Base-by-base conservation (phyloP, 1,140 invertebrate species). In the Prorops nasuta region DNA sequence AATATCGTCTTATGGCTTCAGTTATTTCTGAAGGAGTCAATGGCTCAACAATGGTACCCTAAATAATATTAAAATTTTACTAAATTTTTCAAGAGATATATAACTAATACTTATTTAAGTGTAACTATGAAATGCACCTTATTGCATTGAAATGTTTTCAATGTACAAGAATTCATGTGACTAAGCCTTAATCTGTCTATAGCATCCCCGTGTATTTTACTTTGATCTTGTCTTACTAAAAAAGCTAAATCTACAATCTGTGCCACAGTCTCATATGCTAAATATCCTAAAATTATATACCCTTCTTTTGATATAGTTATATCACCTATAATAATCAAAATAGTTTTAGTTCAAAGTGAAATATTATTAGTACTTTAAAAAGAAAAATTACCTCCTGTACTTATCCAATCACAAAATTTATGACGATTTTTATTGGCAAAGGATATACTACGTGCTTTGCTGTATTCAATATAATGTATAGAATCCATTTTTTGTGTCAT, bases 181-280 rank as follows among this genome's bases (percentile, higher is more conserved):
- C 63, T 74, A 7, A 72, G 57, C 49, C 60, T 60, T 1, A 78
- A 54, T 42, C 74, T 70, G 21, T 77, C 74, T 44, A 80, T 76
- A 12, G 81, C 76, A 66, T 85, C 82, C 22, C 72, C 73, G 37
- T 71, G 58, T 19, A 71, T 67, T 51, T 79, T 79, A 44, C 69
- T 76, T 52, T 76, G 74, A 58, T 86, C 84, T 57, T 82, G 81
- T 48, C 84, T 78, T 0, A 86, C 81, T 41, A 86, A 54, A n/a
- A 86, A 69, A 14, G 82, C 77, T 20, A 86, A 67, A 68, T 87
- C 86, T 44, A 86, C 76, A 47, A 87, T 81, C 69, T 85, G 80
- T 8, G 84, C 85, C 3, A 87, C 81, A 6, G 83, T 85, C 74
- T 87, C 86, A 64, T 86, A 85, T 0, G 84, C 83, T 15, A 87